Base-by-base conservation (phyloP, 2,888 invertebrate species). In the Xanthorhoe spadicearia region DNA sequence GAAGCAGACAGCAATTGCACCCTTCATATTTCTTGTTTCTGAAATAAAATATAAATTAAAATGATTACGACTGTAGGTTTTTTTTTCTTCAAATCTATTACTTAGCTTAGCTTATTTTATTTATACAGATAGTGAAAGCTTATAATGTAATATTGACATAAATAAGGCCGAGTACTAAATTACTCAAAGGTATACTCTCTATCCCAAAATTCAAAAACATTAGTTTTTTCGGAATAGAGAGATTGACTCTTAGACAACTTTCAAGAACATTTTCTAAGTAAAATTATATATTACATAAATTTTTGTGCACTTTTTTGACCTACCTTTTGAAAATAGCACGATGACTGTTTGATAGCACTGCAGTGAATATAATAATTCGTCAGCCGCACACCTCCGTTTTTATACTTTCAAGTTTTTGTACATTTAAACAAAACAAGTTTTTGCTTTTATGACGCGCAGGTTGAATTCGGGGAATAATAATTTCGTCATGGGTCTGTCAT, bases 341-440 rank as follows among this genome's bases (percentile, higher is more conserved):
- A 68, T 71, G 60, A 73, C 77, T 71, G 69, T 70, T 72, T 73
- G 64, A 70, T 63, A 73, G 66, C 74, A 74, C 73, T 18, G 68
- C 72, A 66, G 49, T 59, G 53, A 58, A 64, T 63, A 71, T 73
- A 77, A 55, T 78, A 75, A 77, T 77, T 65, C 68, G 55, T 32
- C 48, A 50, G 57, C 61, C 56, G 50, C 13, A 56, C 48, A 43
- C 23, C 73, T 48, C 38, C 63, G 67, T 75, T 80, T 83, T 78
- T 84, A 83, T 83, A 84, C 79, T 63, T 35, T 56, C 73, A 64
- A 69, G 67, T 67, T 70, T 60, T 72, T 63, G 71, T 69, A 38
- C 55, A 35, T 76, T 78, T 76, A 69, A 70, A 61, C 62, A 70
- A 79, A 83, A 83, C 84, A 71, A 73, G 83, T 82, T 83, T 76